Percentiles rank a stretch among this genome's conserved stretches.
These are phyloP conservation scores for Dissostichus mawsoni DNA, from an alignment of 2,113 vertebrate species.

Conservation along the genomic window DNA sequence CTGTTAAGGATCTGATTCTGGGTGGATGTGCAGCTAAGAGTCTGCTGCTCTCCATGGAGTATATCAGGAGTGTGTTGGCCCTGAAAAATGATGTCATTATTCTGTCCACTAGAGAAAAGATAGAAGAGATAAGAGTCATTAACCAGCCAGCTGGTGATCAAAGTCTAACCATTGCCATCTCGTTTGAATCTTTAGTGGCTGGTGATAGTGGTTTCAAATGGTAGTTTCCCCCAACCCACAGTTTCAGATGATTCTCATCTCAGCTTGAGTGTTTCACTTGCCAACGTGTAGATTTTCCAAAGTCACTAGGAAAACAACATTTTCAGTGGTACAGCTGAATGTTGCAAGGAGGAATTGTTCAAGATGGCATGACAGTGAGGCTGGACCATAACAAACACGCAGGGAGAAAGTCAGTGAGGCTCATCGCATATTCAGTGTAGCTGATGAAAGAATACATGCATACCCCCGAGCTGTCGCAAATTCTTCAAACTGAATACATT, in stretches of 20 bases:
- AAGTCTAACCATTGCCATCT: constrained; percentile 60
- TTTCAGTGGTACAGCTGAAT: constrained; percentile 17
- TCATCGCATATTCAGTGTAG: constrained; percentile 46
- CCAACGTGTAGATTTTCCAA: constrained; percentile 35
- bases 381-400: constrained; percentile 29
- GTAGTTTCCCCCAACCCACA: constrained; percentile 22
- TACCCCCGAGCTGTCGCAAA: constrained; percentile 36
- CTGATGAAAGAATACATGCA: constrained; percentile 53
- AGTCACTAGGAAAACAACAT: constrained; percentile 40
- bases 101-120: constrained; percentile 49
- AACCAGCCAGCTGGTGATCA: constrained; percentile 62
- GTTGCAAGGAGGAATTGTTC: constrained; percentile 46
- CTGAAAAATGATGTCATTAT: constrained; percentile 64
- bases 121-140: constrained; percentile 63
- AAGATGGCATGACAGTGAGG: constrained; percentile 33
- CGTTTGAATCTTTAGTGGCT: constrained; percentile 54
- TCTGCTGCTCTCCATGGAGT: neutral
- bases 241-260: constrained; percentile 61
- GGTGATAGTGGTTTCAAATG: constrained; percentile 39
- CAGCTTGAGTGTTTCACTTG: constrained; percentile 42
- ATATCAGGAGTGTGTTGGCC: constrained; percentile 23
- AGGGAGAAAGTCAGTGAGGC: constrained; percentile 46
- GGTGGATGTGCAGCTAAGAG: neutral
- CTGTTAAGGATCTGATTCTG: constrained; percentile 36
- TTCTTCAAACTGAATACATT: constrained; percentile 33